Evolutionary conservation across 23 tunicate species (phyloP), one percentile per base, ranked within the genome.

Genomic region (Corella eumyota): DNA sequence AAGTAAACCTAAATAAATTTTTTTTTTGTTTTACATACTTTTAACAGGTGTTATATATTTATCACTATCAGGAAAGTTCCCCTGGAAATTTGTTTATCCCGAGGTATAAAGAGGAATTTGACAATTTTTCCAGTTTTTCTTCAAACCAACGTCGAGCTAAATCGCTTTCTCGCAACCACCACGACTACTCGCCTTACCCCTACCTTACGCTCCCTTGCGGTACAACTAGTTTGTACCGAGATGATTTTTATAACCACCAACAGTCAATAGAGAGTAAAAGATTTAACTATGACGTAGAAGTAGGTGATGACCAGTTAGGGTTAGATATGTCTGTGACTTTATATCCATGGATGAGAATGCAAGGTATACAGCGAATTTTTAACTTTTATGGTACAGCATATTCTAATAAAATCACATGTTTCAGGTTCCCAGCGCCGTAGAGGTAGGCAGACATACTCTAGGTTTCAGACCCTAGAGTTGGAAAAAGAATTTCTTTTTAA

Each of bases 401-500:
- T n/a, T n/a, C n/a, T n/a, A n/a, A n/a, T n/a, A n/a, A n/a, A n/a
- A n/a, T n/a, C n/a, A n/a, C n/a, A n/a, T n/a, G n/a, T n/a, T 38
- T 24, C 36, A 68, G 73, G 73, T 1, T 45, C 69, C 25, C 79
- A 73, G 20, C 32, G 71, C 22, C 34, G 79, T 25, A 22, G 92
- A 11, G 49, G 83, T 23, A 58, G 92, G 3, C 79, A 80, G 29
- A 80, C 92, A 6, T 81, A 81, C 70, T 76, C 92, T 19, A 62
- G 92, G 24, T 59, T 50, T 50, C 92, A 81, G 54, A 81, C 92
- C 1, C 45, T 81, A 62, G 90, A 80, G 58, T 28, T 80, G 52
- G 90, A 80, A 45, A 80, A 80, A 36, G 90, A 80, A 56, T 74
- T 81, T 50, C 78, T 64, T 30, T 81, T 72, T 35, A 81, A 81